phyloP scores from a whole-genome alignment of 35 echinoderm and acorn worm genomes.

The Heliocidaris tuberculata region DNA sequence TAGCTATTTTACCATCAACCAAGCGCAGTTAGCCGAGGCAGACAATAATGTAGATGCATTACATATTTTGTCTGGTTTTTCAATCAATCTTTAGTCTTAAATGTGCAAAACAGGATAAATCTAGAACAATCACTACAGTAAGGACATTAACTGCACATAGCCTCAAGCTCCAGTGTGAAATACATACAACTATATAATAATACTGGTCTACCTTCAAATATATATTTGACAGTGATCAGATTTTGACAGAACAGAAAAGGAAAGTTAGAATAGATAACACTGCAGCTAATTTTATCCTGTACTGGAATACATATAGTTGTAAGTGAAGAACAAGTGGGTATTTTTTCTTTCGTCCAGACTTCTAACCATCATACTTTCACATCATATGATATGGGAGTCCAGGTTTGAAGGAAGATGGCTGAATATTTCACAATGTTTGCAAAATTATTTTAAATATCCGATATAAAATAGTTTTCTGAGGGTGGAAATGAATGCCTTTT shows the following conservation, averaged over 20 bases:
- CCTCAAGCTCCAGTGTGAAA: neutral
- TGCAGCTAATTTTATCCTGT: neutral
- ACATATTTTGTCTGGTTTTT: neutral
- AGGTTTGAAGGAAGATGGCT: neutral
- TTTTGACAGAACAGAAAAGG: neutral
- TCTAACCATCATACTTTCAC: neutral
- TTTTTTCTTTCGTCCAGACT: neutral
- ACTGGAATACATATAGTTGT: neutral
- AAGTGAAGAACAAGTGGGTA: neutral
- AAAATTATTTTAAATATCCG: no score
- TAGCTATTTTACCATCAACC: slow-evolving; percentile 28
- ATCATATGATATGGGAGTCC: neutral
- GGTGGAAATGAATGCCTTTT: no score
- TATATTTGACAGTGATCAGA: slow-evolving; percentile 11
- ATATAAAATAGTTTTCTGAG: no score
- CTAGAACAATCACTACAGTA: slow-evolving; percentile 22
- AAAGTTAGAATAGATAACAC: neutral
- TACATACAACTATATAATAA: slow-evolving; percentile 13
- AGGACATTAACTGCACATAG: neutral
- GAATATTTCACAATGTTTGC: no score
- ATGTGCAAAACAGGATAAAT: slow-evolving; percentile 29
- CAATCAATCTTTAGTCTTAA: slow-evolving; percentile 29
- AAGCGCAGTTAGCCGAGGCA: neutral
- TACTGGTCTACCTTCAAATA: slow-evolving; percentile 17
- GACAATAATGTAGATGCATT: neutral